Conservation (phyloP, 2,888 invertebrate species). For the Apoda limacodes region DNA sequence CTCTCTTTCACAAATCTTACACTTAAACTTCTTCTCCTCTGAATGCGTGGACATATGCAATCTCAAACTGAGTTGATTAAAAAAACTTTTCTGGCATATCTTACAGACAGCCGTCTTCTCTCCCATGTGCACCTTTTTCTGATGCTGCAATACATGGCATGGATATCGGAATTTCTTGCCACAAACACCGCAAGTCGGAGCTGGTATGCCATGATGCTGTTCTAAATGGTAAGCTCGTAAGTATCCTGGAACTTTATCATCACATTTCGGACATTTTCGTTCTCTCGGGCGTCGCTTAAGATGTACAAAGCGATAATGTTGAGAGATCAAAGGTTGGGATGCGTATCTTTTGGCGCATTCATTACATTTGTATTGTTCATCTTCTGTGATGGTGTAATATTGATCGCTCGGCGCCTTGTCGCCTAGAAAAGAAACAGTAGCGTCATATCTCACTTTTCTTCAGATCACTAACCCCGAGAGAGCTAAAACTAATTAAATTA, state of each 20-base stretch:
- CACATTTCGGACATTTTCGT: conserved; percentile 35
- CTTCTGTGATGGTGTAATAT: conserved; percentile 25
- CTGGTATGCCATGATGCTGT: conserved; percentile 34
- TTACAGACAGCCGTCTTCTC: conserved; percentile 45
- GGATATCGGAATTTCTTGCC: conserved; percentile 38
- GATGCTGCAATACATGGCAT: conserved; percentile 32
- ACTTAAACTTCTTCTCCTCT: conserved; percentile 25
- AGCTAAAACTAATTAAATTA: too few relatives aligned
- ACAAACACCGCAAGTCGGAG: conserved; percentile 38
- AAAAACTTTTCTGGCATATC: conserved; percentile 58
- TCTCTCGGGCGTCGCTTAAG: conserved; percentile 30
- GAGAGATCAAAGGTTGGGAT: conserved; percentile 33
- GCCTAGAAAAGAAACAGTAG: conserved; percentile 8
- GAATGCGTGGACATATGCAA: conserved; percentile 27
- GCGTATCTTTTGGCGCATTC: conserved; percentile 29
- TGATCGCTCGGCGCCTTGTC: conserved; percentile 3
- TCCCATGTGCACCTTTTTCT: conserved; percentile 38
- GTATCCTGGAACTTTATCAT: conserved; percentile 28
- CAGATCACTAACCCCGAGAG: too few relatives aligned
- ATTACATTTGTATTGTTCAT: conserved; percentile 28
- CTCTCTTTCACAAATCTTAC: conserved; percentile 23
- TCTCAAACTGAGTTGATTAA: conserved; percentile 26
- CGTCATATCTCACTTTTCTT: background rate
- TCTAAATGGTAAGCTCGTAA: conserved; percentile 36
- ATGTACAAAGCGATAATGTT: conserved; percentile 41